Evolutionary conservation across 37 sponge, comb jelly and placozoan species (phyloP), one percentile per base, ranked within the genome.

Genomic region (Bolinopsis microptera): DNA sequence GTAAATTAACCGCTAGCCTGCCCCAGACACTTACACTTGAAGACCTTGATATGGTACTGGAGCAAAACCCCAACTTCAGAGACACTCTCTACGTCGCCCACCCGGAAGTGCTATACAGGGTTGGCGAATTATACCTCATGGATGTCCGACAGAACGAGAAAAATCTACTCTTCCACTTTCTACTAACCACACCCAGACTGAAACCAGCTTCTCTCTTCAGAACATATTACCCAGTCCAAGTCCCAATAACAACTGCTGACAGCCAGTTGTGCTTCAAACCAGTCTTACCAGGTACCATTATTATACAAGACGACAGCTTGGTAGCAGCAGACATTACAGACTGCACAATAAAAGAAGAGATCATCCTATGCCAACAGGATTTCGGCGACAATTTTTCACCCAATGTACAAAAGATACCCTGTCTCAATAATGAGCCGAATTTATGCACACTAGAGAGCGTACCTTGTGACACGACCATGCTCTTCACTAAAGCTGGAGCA

Each of bases 321-420:
- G 38, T 28, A 2, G 40, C 48, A 16, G 90, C 61, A 23, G 90
- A 86, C 0, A 86, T 25, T 0, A 39, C 48, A 34, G 61, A 86
- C 26, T 86, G 90, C 31, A 26, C 2, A 3, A 21, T 3, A 18
- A 86, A 40, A 30, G 48, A 86, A 1, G 90, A 41, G 30, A 18
- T 86, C 2, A 38, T 86, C n/a, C 61, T 86, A 3, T 86, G 90
- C 26, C 90, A 86, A 23, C 90, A 86, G 61, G 90, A 86, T 3
- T 86, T 33, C 90, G 36, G 18, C 28, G 90, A 86, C 31, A 3
- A 13, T 1, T 86, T 28, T 16, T 86, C 90, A 2, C 90, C 90
- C 40, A 41, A 24, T 2, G 39, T 41, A 1, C 0, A 0, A 0
- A 0, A 41, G 40, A n/a, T 18, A 13, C 34, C 34, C 8, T 86